Conservation (phyloP, 1,140 invertebrate species). For the Platorchestia sp. region DNA sequence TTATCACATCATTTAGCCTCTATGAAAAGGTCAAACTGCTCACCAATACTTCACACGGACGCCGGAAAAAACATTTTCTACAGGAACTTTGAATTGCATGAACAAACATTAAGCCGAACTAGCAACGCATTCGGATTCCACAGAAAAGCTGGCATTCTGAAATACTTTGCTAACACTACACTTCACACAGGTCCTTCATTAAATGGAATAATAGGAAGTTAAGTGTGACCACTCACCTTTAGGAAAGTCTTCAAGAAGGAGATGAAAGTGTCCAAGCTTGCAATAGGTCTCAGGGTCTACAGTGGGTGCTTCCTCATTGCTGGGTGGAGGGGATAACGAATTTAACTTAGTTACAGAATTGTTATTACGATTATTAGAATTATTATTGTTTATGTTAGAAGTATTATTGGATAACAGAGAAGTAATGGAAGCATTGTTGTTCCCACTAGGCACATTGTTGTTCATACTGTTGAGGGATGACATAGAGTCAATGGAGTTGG, state of each 20-base stretch:
- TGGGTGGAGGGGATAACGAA: conserved; percentile 90
- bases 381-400: conserved; percentile 45
- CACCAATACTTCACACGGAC: no score
- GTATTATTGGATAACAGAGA: conserved; percentile 57
- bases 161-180: not conserved
- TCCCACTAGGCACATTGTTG: conserved; percentile 21
- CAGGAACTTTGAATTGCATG: not conserved
- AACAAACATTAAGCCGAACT: not conserved
- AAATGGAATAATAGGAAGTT: no score
- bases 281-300: conserved; percentile 93
- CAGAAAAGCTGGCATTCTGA: not conserved
- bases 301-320: conserved; percentile 87
- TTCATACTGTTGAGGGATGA: conserved; percentile 29
- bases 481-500: conserved; percentile 24
- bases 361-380: conserved; percentile 85
- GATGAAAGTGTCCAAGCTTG: conserved; percentile 93
- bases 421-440: conserved; percentile 43
- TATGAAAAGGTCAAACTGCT: not conserved
- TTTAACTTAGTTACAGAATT: conserved; percentile 88
- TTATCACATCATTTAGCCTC: not conserved
- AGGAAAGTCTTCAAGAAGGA: conserved; percentile 89
- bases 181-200: no score
- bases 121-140: not conserved
- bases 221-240: conserved; percentile 79
- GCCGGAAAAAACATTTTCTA: not conserved